Conservation (phyloP, 2,888 invertebrate genomes). For the Physocephala rufipes region DNA sequence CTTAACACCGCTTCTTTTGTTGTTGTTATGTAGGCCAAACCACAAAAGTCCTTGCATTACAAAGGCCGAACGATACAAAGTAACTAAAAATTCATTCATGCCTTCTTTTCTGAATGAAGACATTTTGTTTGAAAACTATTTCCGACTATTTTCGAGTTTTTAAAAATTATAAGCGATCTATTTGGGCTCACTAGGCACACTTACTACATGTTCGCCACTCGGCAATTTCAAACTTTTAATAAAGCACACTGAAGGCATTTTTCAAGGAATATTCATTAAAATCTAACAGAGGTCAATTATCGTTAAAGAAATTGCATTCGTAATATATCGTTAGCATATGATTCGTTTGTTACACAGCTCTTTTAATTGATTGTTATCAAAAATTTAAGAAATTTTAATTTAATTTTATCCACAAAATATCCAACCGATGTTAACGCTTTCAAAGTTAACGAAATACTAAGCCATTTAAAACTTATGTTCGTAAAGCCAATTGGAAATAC, state of each 20-base stretch:
- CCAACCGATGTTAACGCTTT: conserved; percentile 19
- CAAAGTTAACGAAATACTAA: conserved; percentile 34
- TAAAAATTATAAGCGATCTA: too few species aligned
- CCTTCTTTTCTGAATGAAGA: too few species aligned
- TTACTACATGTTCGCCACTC: conserved; percentile 46
- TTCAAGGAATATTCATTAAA: conserved; percentile 9
- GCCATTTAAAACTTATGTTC: not conserved
- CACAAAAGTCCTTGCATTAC: too few species aligned
- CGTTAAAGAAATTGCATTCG: not conserved
- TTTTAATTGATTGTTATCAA: too few species aligned
- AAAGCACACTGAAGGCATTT: conserved; percentile 60
- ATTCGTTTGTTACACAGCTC: not conserved
- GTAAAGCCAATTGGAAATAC: conserved; percentile 11
- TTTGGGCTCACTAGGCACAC: conserved; percentile 2
- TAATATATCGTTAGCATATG: not conserved
- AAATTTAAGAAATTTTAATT: too few species aligned
- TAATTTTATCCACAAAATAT: not conserved
- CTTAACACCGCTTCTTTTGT: too few species aligned
- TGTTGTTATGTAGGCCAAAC: too few species aligned
- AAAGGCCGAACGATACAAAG: too few species aligned
- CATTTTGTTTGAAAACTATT: too few species aligned
- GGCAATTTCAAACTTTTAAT: conserved; percentile 54
- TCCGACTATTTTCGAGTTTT: too few species aligned
- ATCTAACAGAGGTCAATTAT: not conserved
- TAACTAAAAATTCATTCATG: too few species aligned